Evolutionary conservation across 2,797 vertebrate species (phyloP), one percentile per base, ranked within the genome.

Genomic region (Cuculus canorus): DNA sequence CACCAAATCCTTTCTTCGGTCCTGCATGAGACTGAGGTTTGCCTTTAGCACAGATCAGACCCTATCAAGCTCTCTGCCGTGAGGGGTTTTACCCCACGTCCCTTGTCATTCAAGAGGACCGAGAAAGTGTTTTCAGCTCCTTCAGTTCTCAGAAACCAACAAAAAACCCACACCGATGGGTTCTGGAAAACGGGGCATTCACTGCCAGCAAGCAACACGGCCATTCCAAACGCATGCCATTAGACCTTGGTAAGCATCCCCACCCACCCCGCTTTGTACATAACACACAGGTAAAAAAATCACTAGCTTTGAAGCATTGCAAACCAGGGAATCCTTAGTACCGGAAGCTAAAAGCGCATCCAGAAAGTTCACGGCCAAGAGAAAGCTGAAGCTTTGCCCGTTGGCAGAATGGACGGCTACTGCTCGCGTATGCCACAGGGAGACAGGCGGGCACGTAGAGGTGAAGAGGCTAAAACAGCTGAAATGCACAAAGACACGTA

Each of bases 261-360:
- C 39, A 30, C 37, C 82, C 60, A 3, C 63, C 41, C 53, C 65
- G 1, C 71, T 59, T 63, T 71, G 75, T 35, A 95, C 94, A 91
- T 37, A 61, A 95, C 84, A 95, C 89, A 88, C 86, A 86, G 70
- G 41, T 30, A 25, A 82, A 50, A 82, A 50, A 87, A 89, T 22
- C 13, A 91, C 79, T 4, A 89, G 68, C 86, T 87, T 82, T 72
- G 76, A 87, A 92, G 82, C 57, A 87, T 65, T 72, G 92, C 61
- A 35, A 47, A 85, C 45, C 9, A 95, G 64, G 39, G 93, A 33
- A 25, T 30, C 83, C 48, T 56, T 56, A 83, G 85, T 10, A 59
- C 82, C 53, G 84, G 75, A 33, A 95, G 86, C 75, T 45, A 43
- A 88, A 88, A 64, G 45, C 68, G 68, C 45, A 63, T 17, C 81